phyloP scores from a whole-genome alignment of 2,797 vertebrate species.

The Geotrypetes seraphini region DNA sequence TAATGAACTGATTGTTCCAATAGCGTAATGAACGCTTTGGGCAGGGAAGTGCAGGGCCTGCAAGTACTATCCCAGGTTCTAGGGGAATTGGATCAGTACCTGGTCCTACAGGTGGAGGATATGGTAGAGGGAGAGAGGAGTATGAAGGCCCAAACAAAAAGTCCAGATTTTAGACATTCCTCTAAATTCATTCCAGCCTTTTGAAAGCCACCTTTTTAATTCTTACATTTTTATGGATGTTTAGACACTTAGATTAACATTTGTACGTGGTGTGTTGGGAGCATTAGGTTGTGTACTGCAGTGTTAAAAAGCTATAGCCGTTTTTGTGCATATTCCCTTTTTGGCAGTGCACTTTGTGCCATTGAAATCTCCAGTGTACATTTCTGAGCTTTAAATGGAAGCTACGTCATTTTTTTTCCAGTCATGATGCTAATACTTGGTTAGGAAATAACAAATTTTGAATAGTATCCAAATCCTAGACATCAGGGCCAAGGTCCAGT shows the following conservation, averaged over 20 bases:
- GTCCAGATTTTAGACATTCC: conserved; percentile 84
- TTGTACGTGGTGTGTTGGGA: conserved; percentile 69
- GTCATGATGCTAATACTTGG: conserved; percentile 41
- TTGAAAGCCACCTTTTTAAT: conserved; percentile 68
- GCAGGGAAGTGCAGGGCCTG: conserved; percentile 77
- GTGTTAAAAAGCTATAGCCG: conserved; percentile 52
- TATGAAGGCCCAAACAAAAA: conserved; percentile 97
- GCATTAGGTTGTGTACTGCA: conserved; percentile 65
- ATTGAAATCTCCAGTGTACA: conserved; percentile 83
- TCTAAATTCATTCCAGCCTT: conserved; percentile 62
- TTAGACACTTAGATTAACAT: conserved; percentile 67
- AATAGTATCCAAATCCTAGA: conserved; percentile 23
- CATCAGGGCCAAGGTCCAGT: conserved; percentile 19
- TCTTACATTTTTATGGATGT: conserved; percentile 74
- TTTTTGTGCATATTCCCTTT: conserved; percentile 65
- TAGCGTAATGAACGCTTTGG: conserved; percentile 96
- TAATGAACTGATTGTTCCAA: conserved; percentile 64
- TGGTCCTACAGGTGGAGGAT: conserved; percentile 62
- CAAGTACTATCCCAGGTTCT: conserved; percentile 70
- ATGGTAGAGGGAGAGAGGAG: conserved; percentile 95
- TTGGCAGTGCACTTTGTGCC: conserved; percentile 91
- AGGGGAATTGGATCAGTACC: conserved; percentile 77
- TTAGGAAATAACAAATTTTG: conserved; percentile 28
- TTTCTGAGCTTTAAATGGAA: conserved; percentile 85
- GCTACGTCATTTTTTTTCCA: conserved; percentile 54